A percentile compares a stretch with the other conserved stretches of the same genome.
Conservation (phyloP, 2,888 invertebrate species). For the Tuberolachnus salignus region DNA sequence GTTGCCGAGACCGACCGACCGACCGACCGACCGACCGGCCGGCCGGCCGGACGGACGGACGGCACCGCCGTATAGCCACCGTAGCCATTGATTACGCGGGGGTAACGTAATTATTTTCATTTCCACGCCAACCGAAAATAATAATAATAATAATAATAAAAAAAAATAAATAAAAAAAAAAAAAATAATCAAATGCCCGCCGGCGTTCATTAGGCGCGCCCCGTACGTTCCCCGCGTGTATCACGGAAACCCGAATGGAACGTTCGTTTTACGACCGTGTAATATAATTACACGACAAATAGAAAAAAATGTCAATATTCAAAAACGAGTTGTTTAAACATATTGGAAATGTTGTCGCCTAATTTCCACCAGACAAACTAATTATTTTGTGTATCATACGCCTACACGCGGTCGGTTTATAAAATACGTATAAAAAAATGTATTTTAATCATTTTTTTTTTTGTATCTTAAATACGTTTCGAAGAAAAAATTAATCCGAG, state of each 20-base stretch:
- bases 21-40: background rate
- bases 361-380: too few relatives aligned
- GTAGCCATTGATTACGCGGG: conserved; percentile 8
- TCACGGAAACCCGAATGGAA: background rate
- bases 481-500: too few relatives aligned
- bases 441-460: too few relatives aligned
- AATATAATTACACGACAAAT: too few relatives aligned
- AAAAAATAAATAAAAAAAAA: background rate
- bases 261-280: background rate
- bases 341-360: too few relatives aligned
- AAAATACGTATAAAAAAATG: too few relatives aligned
- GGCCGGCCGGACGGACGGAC: background rate
- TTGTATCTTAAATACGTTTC: too few relatives aligned
- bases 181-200: background rate
- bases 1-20: background rate
- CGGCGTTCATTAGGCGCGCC: background rate
- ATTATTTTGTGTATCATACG: too few relatives aligned
- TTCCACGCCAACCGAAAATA: background rate
- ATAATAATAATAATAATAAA: too few relatives aligned
- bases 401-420: too few relatives aligned
- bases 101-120: conserved; percentile 22
- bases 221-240: background rate
- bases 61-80: background rate
- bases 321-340: too few relatives aligned
- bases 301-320: too few relatives aligned